A percentile compares a stretch with the other conserved stretches of the same genome.
Conservation (phyloP, 2,888 invertebrate genomes). For the Agonopterix subpropinquella region DNA sequence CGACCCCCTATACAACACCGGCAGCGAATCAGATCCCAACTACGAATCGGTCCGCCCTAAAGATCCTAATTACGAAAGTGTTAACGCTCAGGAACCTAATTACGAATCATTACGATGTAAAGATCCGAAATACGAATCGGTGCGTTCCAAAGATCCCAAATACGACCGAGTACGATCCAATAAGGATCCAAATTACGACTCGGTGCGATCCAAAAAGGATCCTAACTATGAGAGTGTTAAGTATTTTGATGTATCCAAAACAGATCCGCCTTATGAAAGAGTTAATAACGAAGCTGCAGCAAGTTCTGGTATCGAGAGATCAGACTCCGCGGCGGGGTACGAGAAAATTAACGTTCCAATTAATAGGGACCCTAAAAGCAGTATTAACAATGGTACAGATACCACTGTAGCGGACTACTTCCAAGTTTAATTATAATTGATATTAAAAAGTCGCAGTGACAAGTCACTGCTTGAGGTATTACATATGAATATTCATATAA, state of each 20-base stretch:
- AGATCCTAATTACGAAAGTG: constrained; percentile 83
- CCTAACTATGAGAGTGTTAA: constrained; percentile 90
- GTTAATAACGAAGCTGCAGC: constrained; percentile 54
- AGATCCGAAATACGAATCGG: constrained; percentile 79
- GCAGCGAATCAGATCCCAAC: constrained; percentile 84
- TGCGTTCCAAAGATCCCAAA: constrained; percentile 77
- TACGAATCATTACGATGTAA: constrained; percentile 73
- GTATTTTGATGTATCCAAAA: constrained; percentile 76
- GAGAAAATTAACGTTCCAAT: constrained; percentile 57
- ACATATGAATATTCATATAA: constrained; percentile 10
- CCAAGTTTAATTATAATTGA: constrained; percentile 37
- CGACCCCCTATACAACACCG: constrained; percentile 78
- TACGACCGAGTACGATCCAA: constrained; percentile 78
- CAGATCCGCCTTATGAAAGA: constrained; percentile 82
- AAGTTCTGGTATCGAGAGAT: constrained; percentile 40
- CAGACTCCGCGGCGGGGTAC: constrained; percentile 61
- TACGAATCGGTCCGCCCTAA: constrained; percentile 81
- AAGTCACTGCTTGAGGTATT: constrained; percentile 5
- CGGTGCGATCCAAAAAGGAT: constrained; percentile 75
- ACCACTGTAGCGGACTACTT: constrained; percentile 64
- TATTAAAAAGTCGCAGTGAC: not conserved
- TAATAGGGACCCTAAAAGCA: constrained; percentile 48
- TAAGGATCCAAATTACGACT: constrained; percentile 85
- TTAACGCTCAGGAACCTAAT: constrained; percentile 79
- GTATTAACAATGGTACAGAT: constrained; percentile 60